phyloP scores from a whole-genome alignment of 2,113 vertebrate genomes.

The Glareola pratincola region DNA sequence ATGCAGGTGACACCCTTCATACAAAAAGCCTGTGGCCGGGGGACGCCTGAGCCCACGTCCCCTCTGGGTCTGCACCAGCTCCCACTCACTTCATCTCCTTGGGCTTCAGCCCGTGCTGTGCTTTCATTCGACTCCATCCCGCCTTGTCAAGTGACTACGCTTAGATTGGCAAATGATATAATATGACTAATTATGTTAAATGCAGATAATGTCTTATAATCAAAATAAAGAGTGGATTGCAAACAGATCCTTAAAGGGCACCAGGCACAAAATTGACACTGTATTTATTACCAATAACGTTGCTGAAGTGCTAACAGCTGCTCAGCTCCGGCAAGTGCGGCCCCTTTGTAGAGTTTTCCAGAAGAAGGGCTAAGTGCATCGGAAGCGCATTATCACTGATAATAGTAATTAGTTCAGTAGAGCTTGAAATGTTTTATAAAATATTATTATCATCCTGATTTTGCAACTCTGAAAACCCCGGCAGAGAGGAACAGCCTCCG shows the following conservation, averaged over 20 bases:
- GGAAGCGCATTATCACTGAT: conserved; percentile 18
- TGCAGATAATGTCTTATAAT: conserved; percentile 60
- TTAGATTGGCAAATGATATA: not conserved
- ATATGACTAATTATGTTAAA: conserved; percentile 45
- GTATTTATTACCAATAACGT: conserved; percentile 27
- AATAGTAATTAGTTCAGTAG: conserved; percentile 59
- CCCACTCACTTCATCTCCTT: not conserved
- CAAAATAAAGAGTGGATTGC: conserved; percentile 54
- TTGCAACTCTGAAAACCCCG: not conserved
- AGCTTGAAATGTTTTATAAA: conserved; percentile 46
- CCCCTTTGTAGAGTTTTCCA: conserved; percentile 62
- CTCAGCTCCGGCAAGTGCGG: conserved; percentile 35
- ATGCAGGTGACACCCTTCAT: not conserved
- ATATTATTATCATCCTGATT: conserved; percentile 9
- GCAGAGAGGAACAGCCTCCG: not conserved
- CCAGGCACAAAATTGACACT: not conserved
- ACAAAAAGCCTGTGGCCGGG: not conserved
- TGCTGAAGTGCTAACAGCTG: conserved; percentile 30
- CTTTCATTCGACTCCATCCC: not conserved
- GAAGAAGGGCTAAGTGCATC: conserved; percentile 36
- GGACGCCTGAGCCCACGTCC: not conserved
- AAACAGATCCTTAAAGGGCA: conserved; percentile 48
- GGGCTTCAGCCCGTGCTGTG: not conserved
- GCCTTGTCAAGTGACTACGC: conserved; percentile 1
- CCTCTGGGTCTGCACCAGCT: not conserved